Base-by-base conservation (phyloP, 1,140 invertebrate genomes). In the Sipha flava region DNA sequence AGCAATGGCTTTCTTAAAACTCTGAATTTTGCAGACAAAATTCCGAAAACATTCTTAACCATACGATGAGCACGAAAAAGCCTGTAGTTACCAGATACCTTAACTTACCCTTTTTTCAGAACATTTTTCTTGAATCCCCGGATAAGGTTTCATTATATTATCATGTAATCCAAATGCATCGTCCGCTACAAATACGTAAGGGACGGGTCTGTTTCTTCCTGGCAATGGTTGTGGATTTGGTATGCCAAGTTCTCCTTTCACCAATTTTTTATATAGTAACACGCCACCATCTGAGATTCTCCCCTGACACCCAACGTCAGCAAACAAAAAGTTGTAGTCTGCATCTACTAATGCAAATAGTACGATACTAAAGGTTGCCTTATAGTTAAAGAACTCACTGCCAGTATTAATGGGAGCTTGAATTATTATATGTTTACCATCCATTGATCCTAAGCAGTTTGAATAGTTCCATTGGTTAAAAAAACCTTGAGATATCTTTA, bases 141-240 rank as follows among this genome's bases (percentile, higher is more conserved):
- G 82, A 82, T 85, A 88, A n/a, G 87, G 87, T 73, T 87, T 87
- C 84, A 88, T 85, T 29, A 88, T 49, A 79, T 86, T 75, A 80
- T 72, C 45, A 80, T 81, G 82, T 52, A 89, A 72, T 29, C 85
- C 82, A 83, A 88, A 89, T 45, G 87, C 87, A 72, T 86, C 86
- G 83, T 89, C 87, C 16, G 80, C 87, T 21, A 87, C 83, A 84
- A 87, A 82, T 83, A 80, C 54, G 49, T 77, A 81, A 37, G 81
- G 81, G 21, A 79, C 18, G 26, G 37, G 6, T 18, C 21, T 31
- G 14, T 37, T 21, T 16, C 18, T 37, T 52, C 40, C 59, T 26
- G 37, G 43, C 26, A 62, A 54, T 62, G 43, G 54, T 23, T 31
- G 29, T 4, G 21, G n/a, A 16, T 57, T 29, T 37, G 54, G 54